Evolutionary conservation across 1,140 invertebrate genomes (phyloP), one percentile per base, ranked within the genome.

Genomic region (Spodoptera litura): DNA sequence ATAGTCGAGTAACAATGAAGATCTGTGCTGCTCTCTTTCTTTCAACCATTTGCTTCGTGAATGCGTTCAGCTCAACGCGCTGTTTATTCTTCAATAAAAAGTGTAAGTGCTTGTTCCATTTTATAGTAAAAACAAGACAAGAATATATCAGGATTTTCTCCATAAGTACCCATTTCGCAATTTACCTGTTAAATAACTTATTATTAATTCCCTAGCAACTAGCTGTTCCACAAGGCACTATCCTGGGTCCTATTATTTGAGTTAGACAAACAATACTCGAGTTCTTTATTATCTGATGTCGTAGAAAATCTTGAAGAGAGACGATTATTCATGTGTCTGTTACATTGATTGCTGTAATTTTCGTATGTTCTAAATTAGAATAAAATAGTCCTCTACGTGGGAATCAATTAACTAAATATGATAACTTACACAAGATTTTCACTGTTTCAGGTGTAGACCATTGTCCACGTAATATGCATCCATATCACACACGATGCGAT

Each of bases 401-500:
- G 2, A 31, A 31, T 3, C 31, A 31, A n/a, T 38, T 15, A 44
- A 49, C 13, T 38, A 44, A 49, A 13, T 15, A 44, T 49, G 49
- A 13, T 70, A 31, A 31, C 31, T 31, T 31, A 4, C 3, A 31
- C 31, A 31, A 31, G 4, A 31, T 31, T 31, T 31, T 31, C 4
- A 2, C 13, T 53, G 53, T 89, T 89, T 12, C 89, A 92, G 89
- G 91, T 79, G 85, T 92, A 9, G 49, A 66, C 6, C 81, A 84
- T 53, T 92, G 91, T 68, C 91, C 91, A 2, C 77, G 73, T 0
- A 51, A 79, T n/a, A 92, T 91, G 89, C 87, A 91, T 52, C 71
- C 88, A 6, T 92, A 92, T 56, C 87, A 92, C 76, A 91, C 89
- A 0, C 83, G 87, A n/a, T 92, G 91, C 64, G 86, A 92, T 62